Evolutionary conservation across 2,797 vertebrate genomes (phyloP).

Genomic region (Meda fulgida): DNA sequence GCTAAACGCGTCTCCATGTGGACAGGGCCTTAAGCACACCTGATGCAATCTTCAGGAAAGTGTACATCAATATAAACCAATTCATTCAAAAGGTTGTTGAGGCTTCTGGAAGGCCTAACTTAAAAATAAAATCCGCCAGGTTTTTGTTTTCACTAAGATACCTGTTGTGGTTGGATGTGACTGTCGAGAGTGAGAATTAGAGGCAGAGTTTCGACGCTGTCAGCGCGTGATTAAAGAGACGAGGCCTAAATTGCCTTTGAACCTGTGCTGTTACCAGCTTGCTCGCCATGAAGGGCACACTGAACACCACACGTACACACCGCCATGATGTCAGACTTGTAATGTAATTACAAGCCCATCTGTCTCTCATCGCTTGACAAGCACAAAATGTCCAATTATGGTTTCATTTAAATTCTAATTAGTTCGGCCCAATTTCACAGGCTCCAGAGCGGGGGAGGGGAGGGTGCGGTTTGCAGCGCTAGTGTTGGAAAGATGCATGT

Average conservation of each 20-base stretch:
- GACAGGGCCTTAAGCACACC: no score
- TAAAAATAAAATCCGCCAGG: background rate
- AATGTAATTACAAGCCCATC: constrained; percentile 99
- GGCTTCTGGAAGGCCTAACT: background rate
- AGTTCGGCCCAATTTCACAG: constrained; percentile 96
- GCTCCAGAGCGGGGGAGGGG: constrained; percentile 80
- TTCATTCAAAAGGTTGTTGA: background rate
- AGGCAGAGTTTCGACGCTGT: constrained; percentile 59
- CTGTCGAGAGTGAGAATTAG: constrained; percentile 64
- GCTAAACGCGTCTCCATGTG: no score
- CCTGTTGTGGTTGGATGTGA: constrained; percentile 53
- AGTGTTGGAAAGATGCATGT: constrained; percentile 82
- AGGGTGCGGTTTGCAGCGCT: constrained; percentile 74
- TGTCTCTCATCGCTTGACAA: constrained; percentile 99
- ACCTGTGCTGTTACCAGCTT: constrained; percentile 68
- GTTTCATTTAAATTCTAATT: constrained; percentile 99
- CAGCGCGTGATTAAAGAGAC: constrained; percentile 73
- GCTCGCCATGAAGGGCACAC: constrained; percentile 89
- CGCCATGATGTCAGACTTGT: constrained; percentile 91
- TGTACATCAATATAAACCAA: background rate
- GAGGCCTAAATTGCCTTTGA: constrained; percentile 76
- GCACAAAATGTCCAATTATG: constrained; percentile 99
- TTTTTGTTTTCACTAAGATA: constrained; percentile 5
- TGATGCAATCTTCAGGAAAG: no score
- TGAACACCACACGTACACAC: constrained; percentile 75